Base-by-base conservation (phyloP, 2,797 vertebrate genomes). In the Phoeniculus purpureus region DNA sequence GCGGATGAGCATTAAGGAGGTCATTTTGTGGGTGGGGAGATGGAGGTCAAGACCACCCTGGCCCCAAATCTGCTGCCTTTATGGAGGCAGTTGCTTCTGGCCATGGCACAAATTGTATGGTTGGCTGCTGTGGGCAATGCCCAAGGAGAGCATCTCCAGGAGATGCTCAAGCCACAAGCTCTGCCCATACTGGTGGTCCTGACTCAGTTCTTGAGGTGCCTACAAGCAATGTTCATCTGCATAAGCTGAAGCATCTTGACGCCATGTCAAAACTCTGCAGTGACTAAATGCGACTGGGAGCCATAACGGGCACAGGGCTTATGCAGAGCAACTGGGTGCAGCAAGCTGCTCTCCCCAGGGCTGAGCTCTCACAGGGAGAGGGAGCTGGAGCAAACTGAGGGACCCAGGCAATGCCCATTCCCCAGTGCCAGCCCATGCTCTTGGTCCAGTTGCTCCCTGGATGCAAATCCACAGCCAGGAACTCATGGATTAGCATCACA, bases 371-470 rank as follows among this genome's bases (percentile, higher is more conserved):
- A 0, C 1, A 10, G 52, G 37, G 51, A 85, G 31, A 0, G 1
- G 71, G 51, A 81, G 72, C 18, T 31, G 29, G 40, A 52, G 59
- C 55, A 34, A 31, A 16, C 1, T 34, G 14, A 11, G 61, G 43
- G 34, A 10, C n/a, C 52, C 14, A 1, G 56, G 48, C 29, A 52
- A 58, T 34, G 47, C 4, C 60, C 51, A 16, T 8, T 62, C 31
- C 48, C 34, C 3, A 0, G 10, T 0, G 0, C 21, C 45, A 32
- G 65, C 50, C 47, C 20, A 1, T 6, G 32, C 0, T 1, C 26
- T 50, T 25, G 27, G 22, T 48, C 48, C 55, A 4, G 61, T 6
- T 31, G 52, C 60, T 13, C 48, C 43, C 52, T 23, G 34, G 26
- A 40, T 6, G 29, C 21, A 85, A 89, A 74, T 29, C 64, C 64